Conservation (phyloP, 2,113 vertebrate genomes). For the Oreotragus oreotragus region DNA sequence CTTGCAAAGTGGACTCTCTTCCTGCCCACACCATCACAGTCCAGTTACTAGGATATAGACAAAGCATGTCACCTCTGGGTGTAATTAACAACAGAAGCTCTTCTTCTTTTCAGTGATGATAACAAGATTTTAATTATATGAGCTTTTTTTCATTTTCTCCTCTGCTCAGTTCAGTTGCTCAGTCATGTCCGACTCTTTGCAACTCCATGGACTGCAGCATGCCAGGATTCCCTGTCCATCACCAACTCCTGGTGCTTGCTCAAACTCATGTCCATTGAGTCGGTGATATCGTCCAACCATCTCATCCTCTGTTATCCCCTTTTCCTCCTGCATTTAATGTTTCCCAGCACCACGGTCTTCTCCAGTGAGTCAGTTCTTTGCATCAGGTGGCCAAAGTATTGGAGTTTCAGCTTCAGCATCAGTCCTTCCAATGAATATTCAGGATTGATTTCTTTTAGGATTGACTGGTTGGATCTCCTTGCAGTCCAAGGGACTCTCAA, state of each 20-base stretch:
- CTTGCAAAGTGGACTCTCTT: not conserved
- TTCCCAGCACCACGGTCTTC: not conserved
- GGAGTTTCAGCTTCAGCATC: not conserved
- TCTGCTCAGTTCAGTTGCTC: not conserved
- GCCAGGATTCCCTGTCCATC: not conserved
- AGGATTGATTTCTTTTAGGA: not conserved
- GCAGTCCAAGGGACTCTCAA: not conserved
- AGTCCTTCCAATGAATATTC: not conserved
- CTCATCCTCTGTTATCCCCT: not conserved
- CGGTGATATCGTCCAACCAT: not conserved
- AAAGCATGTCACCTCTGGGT: conserved; percentile 21
- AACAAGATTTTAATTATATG: conserved; percentile 39
- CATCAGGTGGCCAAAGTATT: not conserved
- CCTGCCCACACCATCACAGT: not conserved
- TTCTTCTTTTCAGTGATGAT: conserved; percentile 59
- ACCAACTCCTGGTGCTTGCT: not conserved
- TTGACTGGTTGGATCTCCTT: not conserved
- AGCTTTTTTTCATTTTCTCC: conserved; percentile 46
- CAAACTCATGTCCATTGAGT: not conserved
- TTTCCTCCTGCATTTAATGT: not conserved
- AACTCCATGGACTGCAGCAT: not conserved
- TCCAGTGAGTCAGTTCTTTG: not conserved
- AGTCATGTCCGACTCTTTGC: not conserved
- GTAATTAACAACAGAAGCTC: conserved; percentile 31
- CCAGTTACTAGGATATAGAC: conserved; percentile 31